These are phyloP conservation scores for Eriosoma lanigerum DNA, from an alignment of 1,140 invertebrate genomes.

Conservation along the genomic window DNA sequence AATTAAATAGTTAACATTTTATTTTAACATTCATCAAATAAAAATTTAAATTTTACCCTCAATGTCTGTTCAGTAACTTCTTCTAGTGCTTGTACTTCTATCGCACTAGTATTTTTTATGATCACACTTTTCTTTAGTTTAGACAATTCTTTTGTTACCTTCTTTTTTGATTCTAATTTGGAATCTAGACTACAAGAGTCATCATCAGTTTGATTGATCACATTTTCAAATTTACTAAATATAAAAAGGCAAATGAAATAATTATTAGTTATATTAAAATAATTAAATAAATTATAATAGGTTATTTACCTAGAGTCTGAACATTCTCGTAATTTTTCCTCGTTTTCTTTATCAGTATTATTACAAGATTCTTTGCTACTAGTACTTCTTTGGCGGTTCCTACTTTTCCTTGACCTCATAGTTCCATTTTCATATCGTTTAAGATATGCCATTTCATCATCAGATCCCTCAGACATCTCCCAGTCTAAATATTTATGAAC, in stretches of 20 bases:
- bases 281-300: not conserved
- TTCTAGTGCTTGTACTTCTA: slow-evolving; percentile 74
- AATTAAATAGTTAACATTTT: not conserved
- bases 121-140: slow-evolving; percentile 57
- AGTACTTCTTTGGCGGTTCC: slow-evolving; percentile 54
- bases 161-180: slow-evolving; percentile 56
- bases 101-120: slow-evolving; percentile 57
- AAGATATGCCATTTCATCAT: slow-evolving; percentile 58
- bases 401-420: slow-evolving; percentile 55
- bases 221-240: slow-evolving; percentile 41
- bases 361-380: slow-evolving; percentile 58
- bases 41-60: slow-evolving; percentile 62
- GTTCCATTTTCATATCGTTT: slow-evolving; percentile 57
- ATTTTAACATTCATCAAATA: not conserved
- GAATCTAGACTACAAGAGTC: slow-evolving; percentile 53
- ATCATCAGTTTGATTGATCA: slow-evolving; percentile 46
- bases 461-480: slow-evolving; percentile 75
- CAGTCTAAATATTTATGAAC: slow-evolving; percentile 79
- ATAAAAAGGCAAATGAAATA: not conserved
- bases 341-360: slow-evolving; percentile 57
- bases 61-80: slow-evolving; percentile 78
- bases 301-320: slow-evolving; percentile 18
- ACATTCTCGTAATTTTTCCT: slow-evolving; percentile 51
- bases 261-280: not conserved
- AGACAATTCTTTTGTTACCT: slow-evolving; percentile 58